Base-by-base conservation (phyloP, 2,797 vertebrate genomes). In the Furcifer pardalis region DNA sequence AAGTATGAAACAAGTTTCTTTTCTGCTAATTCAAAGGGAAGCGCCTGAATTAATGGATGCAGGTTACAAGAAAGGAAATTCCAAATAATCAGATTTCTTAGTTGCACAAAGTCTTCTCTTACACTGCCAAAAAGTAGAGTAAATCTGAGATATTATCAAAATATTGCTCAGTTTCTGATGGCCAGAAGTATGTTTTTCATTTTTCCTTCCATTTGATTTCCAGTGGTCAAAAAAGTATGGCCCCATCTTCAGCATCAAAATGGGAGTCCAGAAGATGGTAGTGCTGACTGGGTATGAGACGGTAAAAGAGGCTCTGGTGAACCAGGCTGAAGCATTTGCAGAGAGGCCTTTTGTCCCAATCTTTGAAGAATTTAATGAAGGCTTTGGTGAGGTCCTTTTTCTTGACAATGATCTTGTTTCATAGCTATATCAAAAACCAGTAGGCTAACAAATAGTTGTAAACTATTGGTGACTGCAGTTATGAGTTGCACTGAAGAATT, bases 211-310 rank as follows among this genome's bases (percentile, higher is more conserved):
- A 59, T 2, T 44, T 77, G 27, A 59, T 59, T 60, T 84, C 52
- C 69, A 84, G 83, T 49, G 79, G 25, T 84, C 83, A 62, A 84
- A 84, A 63, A 1, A 63, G 32, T 73, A 84, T 40, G 76, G 83
- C 23, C 42, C 77, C 2, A 3, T 84, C 56, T 73, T 84, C 42
- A 79, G 66, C 8, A 62, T 84, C 44, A 76, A 79, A 40, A 21
- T 84, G 76, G 76, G 77, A 52, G 0, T 40, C 32, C 56, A 79
- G 77, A 84, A 84, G 84, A 74, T 94, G 1, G 94, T 95, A 9
- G 94, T 95, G 46, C 85, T 96, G 56, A 89, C 92, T 56, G 93
- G 95, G 15, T 96, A 95, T 1, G 89, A 96, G 44, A 94, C 86
- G 0, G 92, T 96, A 42, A 96, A 94, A 59, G 95, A 95, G 78